Evolutionary conservation across 2,888 invertebrate species (phyloP).

Genomic region (Caenorhabditis sinica): DNA sequence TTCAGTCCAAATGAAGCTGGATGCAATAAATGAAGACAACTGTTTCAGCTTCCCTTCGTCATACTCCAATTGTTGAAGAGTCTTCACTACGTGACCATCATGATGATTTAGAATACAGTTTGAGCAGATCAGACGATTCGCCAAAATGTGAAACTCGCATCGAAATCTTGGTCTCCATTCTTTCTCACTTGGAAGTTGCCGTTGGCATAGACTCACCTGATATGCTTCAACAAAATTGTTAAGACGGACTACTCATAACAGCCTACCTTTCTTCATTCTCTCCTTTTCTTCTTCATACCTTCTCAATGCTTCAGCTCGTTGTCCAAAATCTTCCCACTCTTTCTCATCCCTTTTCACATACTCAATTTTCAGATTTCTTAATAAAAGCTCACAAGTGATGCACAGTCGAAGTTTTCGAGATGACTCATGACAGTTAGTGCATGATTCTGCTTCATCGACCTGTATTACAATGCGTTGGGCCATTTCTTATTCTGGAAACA

Average conservation of each 20-base stretch:
- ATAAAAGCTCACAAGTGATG: conserved; percentile 6
- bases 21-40: background rate
- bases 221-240: background rate
- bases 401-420: conserved; percentile 1
- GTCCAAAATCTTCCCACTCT: conserved; percentile 1
- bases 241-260: background rate
- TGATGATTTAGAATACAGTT: conserved; percentile 14
- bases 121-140: background rate
- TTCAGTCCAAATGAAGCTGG: conserved; percentile 3
- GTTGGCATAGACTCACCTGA: background rate
- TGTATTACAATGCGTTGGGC: background rate
- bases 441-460: background rate
- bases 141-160: background rate
- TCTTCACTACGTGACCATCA: background rate
- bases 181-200: background rate
- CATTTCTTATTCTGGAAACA: background rate
- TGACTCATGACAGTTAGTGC: background rate
- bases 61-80: conserved; percentile 4
- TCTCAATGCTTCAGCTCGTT: background rate
- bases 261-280: background rate
- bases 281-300: background rate
- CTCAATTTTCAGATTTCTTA: conserved; percentile 1
- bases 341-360: conserved; percentile 10
- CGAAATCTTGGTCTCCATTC: background rate
- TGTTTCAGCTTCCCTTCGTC: background rate